phyloP scores from a whole-genome alignment of 2,888 invertebrate genomes.

The Serripes groenlandicus region DNA sequence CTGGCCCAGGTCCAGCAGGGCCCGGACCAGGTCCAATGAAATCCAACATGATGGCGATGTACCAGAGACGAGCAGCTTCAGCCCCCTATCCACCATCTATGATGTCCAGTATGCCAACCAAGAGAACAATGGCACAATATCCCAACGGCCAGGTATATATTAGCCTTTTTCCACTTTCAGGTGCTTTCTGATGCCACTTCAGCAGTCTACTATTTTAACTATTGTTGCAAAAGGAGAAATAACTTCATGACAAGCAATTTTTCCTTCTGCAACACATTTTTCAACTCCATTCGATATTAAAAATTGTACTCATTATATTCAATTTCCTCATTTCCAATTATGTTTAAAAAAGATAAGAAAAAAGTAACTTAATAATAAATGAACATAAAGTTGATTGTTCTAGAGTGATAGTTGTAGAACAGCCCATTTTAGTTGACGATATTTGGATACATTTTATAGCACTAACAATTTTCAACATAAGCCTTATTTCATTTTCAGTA shows the following conservation, averaged over 20 bases:
- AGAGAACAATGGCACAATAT: slow-evolving; percentile 69
- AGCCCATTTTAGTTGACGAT: too few relatives aligned
- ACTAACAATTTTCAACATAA: too few relatives aligned
- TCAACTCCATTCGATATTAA: not conserved
- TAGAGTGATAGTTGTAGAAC: too few relatives aligned
- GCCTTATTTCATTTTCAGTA: too few relatives aligned
- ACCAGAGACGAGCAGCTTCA: slow-evolving; percentile 90
- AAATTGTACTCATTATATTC: too few relatives aligned
- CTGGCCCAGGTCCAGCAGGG: slow-evolving; percentile 78
- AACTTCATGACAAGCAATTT: not conserved
- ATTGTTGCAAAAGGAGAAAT: not conserved
- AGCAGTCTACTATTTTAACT: too few relatives aligned
- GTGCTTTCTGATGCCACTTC: too few relatives aligned
- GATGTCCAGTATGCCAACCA: slow-evolving; percentile 63
- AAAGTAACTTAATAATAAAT: too few relatives aligned
- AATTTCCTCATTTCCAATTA: too few relatives aligned
- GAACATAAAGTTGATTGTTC: too few relatives aligned
- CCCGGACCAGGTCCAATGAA: slow-evolving; percentile 65
- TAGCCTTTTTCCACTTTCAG: not conserved
- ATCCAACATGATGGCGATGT: slow-evolving; percentile 73
- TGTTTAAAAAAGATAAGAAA: too few relatives aligned
- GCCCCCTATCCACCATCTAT: slow-evolving; percentile 93
- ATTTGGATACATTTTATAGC: too few relatives aligned
- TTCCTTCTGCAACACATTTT: not conserved
- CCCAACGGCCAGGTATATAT: slow-evolving; percentile 73